Base-by-base conservation (phyloP, 1,140 invertebrate genomes). In the Bombus picipes region DNA sequence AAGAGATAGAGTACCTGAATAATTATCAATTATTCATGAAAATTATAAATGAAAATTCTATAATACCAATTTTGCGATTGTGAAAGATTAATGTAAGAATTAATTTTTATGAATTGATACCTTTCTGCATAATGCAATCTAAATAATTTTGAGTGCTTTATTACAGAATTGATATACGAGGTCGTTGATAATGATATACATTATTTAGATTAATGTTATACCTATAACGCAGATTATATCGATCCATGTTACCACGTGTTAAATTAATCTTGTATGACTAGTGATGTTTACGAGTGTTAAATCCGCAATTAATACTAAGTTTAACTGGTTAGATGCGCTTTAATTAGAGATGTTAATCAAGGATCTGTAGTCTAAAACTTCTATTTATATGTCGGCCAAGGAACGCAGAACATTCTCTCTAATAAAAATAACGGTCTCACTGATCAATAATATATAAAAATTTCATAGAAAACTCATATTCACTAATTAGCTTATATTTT, bases 241-340 rank as follows among this genome's bases (percentile, higher is more conserved):
- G 74, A 76, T 57, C 74, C 32, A 37, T 28, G 2, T 34, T 76
- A 53, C 12, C 47, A 57, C 32, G 13, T 57, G 43, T 18, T 41
- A 59, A 76, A 76, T 76, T 76, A 76, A 76, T 76, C 47, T 37
- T 37, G 43, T 37, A 25, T 59, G 47, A 37, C 34, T 37, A 57
- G 47, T 25, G 32, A 76, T 57, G 34, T 57, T 57, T 47, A 47
- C 47, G 6, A 47, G 25, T 57, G 32, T 59, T 15, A 37, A 76
- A 28, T 76, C 18, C 15, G 47, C 25, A 57, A 76, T 59, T 76
- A 74, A 74, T 74, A 37, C 41, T 53, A 15, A 25, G 34, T 76
- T 34, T 28, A 47, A 37, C 74, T 28, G 13, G 34, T 57, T 34
- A 75, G n/a, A 28, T 2, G 3, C 25, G 13, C 8, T 37, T 47